Conservation (phyloP, 1,140 invertebrate genomes). For the Bombus waltoni region DNA sequence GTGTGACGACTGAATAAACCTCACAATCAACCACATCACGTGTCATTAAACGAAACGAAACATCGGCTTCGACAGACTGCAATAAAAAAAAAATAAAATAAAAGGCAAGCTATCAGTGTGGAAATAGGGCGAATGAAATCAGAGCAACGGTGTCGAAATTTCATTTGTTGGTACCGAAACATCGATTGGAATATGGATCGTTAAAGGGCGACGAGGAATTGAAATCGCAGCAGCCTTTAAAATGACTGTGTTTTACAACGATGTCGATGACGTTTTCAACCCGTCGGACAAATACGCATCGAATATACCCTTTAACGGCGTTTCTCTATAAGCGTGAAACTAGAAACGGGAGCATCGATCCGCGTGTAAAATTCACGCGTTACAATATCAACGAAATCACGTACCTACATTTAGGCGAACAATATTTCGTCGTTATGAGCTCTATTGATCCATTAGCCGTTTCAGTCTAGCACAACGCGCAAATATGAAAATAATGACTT, state of each 20-base stretch:
- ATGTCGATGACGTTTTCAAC: neutral
- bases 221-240: neutral
- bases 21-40: too few species aligned
- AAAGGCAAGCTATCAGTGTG: neutral
- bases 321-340: neutral
- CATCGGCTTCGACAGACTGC: neutral
- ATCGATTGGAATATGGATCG: neutral
- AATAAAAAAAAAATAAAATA: neutral
- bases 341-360: neutral
- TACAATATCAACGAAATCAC: conserved; percentile 20
- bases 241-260: conserved; percentile 9
- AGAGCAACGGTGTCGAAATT: neutral
- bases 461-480: neutral
- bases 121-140: neutral
- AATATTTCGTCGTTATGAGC: conserved; percentile 18
- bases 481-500: neutral
- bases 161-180: conserved; percentile 1
- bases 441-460: neutral
- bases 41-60: too few species aligned
- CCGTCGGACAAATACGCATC: neutral
- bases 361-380: neutral
- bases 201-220: neutral
- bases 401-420: conserved; percentile 1
- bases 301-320: neutral
- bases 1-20: neutral